These are phyloP conservation scores for Anastrepha ludens DNA, from an alignment of 1,140 invertebrate species.

Conservation along the genomic window DNA sequence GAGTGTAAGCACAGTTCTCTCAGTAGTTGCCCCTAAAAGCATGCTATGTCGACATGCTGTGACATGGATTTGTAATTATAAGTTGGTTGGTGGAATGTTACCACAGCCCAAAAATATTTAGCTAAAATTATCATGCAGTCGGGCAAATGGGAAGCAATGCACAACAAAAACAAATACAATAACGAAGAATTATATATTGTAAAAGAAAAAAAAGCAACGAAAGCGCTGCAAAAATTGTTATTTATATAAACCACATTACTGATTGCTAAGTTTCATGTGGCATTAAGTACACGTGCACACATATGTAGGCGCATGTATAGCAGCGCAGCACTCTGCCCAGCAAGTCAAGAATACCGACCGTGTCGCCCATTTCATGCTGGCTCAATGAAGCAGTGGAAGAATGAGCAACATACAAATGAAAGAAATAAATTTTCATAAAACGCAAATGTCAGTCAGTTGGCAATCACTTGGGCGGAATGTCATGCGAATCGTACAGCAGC, in stretches of 20 bases:
- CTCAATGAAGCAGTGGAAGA: not conserved
- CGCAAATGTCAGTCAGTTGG: not conserved
- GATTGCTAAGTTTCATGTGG: not conserved
- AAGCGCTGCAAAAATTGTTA: not conserved
- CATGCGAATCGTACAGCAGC: not conserved
- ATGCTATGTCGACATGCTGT: not conserved
- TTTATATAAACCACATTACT: not conserved
- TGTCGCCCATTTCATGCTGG: not conserved
- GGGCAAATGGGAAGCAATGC: not conserved
- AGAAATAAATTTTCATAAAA: constrained; percentile 28
- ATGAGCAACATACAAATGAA: not conserved
- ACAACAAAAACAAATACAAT: not conserved
- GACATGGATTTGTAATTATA: not conserved
- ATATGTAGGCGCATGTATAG: not conserved
- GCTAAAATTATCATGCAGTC: not conserved
- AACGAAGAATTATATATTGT: not conserved
- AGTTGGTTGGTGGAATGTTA: not conserved
- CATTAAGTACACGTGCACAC: not conserved
- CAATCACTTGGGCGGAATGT: not conserved
- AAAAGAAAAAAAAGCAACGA: too few species aligned
- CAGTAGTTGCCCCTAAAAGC: not conserved
- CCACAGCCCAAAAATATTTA: not conserved
- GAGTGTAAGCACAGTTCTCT: too few species aligned
- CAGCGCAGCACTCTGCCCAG: not conserved
- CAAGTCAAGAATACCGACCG: not conserved